These are phyloP conservation scores for Hepsetus odoe DNA, from an alignment of 2,113 vertebrate genomes.

Conservation along the genomic window DNA sequence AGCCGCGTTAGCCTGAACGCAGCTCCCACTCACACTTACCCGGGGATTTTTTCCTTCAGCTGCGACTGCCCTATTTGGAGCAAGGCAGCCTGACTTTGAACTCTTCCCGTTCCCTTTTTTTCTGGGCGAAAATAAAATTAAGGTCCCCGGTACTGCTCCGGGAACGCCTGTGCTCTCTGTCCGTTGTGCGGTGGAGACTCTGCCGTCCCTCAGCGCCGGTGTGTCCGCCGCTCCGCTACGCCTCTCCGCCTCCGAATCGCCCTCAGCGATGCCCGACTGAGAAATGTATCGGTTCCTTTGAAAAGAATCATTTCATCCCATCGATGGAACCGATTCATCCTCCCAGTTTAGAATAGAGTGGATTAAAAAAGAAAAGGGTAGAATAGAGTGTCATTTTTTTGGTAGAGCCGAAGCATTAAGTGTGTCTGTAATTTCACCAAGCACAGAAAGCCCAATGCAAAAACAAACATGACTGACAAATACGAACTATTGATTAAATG, in stretches of 20 bases:
- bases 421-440: too few relatives aligned
- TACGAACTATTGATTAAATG: too few relatives aligned
- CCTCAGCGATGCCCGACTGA: neutral
- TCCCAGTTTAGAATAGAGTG: too few relatives aligned
- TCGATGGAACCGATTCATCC: neutral
- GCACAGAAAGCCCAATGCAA: too few relatives aligned
- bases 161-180: slow-evolving; percentile 59
- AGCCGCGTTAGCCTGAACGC: slow-evolving; percentile 56
- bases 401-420: too few relatives aligned
- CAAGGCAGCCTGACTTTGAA: slow-evolving; percentile 74
- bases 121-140: slow-evolving; percentile 41
- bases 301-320: neutral
- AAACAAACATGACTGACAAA: too few relatives aligned
- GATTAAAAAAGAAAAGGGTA: too few relatives aligned
- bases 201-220: slow-evolving; percentile 69
- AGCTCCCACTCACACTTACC: slow-evolving; percentile 74
- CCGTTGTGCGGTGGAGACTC: slow-evolving; percentile 66
- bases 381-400: too few relatives aligned
- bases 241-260: slow-evolving; percentile 70
- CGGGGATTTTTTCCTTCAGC: slow-evolving; percentile 62
- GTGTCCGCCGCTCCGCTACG: slow-evolving; percentile 70
- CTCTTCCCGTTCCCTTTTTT: slow-evolving; percentile 66
- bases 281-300: slow-evolving; percentile 29
- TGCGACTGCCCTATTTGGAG: slow-evolving; percentile 66
- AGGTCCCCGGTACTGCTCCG: slow-evolving; percentile 46